Evolutionary conservation across 92 coral and sea anemone genomes (phyloP), one percentile per base, ranked within the genome.

Genomic region (Zoanthus sansibaricus): DNA sequence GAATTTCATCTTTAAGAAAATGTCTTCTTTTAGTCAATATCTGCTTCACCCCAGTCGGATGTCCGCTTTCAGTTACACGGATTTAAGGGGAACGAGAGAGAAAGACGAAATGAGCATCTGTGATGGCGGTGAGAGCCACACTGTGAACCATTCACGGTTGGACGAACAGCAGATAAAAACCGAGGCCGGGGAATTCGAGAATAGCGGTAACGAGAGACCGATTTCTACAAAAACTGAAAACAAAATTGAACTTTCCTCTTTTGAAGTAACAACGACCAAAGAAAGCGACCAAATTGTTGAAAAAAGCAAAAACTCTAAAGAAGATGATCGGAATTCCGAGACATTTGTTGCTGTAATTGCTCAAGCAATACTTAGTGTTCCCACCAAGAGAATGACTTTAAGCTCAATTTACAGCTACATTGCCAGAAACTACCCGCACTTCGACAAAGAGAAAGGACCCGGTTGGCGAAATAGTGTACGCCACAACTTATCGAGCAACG

Each of bases 381-480:
- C 99, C 9, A 67, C 98, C 70, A 97, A 97, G 82, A 94, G 99
- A 6, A 97, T 97, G 99, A 97, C 99, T 3, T 86, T 97, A 83
- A 97, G 99, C 61, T 97, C 99, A 25, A 97, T 97, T 72, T 97
- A 97, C 90, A 91, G 90, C 91, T 97, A 91, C 88, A 97, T 97
- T 86, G 99, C 99, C 17, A 91, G 88, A 33, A 91, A 93, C 64
- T 97, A 93, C 73, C 96, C 99, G 1, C 99, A 97, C 87, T 97
- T 97, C 54, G 98, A 97, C 79, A 95, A 94, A 72, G 99, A 97
- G 83, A 97, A 97, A 69, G 99, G 99, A 2, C 99, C 99, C 1
- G 99, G 99, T 47, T 97, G 99, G 99, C 92, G 99, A 67, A 97
- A 97, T 78, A 97, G 99, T 71, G 99, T 97, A 20, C 92, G 99